Base-by-base conservation (phyloP, 2,113 vertebrate species). In the Quiscalus mexicanus region DNA sequence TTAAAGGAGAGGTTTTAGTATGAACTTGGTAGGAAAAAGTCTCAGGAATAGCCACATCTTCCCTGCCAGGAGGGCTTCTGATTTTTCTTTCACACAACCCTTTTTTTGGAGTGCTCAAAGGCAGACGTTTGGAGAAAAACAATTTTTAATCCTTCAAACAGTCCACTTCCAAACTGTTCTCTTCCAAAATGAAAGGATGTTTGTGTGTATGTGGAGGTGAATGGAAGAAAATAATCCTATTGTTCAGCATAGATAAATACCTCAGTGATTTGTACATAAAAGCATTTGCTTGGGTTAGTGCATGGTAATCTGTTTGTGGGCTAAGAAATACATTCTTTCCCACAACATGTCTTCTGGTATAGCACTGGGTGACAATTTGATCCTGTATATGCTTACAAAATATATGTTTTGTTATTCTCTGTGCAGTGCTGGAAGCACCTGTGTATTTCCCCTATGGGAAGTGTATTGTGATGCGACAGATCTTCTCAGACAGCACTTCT, bases 401-500 rank as follows among this genome's bases (percentile, higher is more conserved):
- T 58, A 60, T n/a, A 53, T 30, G 11, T 35, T 87, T 87, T 87
- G 12, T 56, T 93, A 53, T 86, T 84, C 33, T 80, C 33, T 84
- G n/a, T 62, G 47, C 52, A 91, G 33, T 27, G 35, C 64, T 90
- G 55, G 71, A 63, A 90, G 39, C n/a, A 73, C 27, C 42, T 86
- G 47, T 6, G 1, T 69, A 31, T 80, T 94, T 91, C 35, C 39
- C 56, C 71, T 74, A 39, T 33, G 55, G 75, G 76, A 93, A 94
- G 8, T 44, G 59, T 78, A 10, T 30, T 63, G 55, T 47, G 23
- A 70, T 90, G 41, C 2, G 73, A 84, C 35, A 93, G 82, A 80
- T 80, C 67, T 95, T 90, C 62, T 65, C 75, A 88, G 63, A 74
- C 55, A 78, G 73, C 60, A 59, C 83, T 89, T 84, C 68, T 92